Conservation (phyloP, 2,888 invertebrate species). For the Tricholauxania praeusta region DNA sequence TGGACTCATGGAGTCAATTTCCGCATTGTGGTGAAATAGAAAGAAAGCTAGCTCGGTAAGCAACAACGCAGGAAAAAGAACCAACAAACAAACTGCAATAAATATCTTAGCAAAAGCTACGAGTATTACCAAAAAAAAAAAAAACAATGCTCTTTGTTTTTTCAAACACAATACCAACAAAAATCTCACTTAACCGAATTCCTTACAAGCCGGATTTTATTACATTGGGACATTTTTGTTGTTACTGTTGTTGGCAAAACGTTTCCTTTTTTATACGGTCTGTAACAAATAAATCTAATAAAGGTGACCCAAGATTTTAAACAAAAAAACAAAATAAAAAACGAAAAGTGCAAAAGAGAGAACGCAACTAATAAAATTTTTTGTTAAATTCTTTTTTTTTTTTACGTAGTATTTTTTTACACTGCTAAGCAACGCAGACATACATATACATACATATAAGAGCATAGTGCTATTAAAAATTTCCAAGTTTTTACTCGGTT, state of each 20-base stretch:
- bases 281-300: slow-evolving; percentile 24
- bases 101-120: slow-evolving; percentile 1
- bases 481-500: too few relatives aligned
- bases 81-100: background rate
- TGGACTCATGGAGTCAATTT: slow-evolving; percentile 13
- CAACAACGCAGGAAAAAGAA: background rate
- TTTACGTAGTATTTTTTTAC: too few relatives aligned
- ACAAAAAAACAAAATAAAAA: slow-evolving; percentile 17
- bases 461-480: too few relatives aligned
- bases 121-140: background rate
- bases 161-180: background rate
- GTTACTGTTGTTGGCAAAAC: background rate
- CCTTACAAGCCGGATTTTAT: slow-evolving; percentile 5
- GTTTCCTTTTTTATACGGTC: slow-evolving; percentile 2
- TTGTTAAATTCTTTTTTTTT: too few relatives aligned
- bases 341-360: slow-evolving; percentile 21
- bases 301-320: slow-evolving; percentile 21
- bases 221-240: slow-evolving; percentile 13
- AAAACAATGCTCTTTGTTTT: background rate
- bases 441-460: too few relatives aligned
- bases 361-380: slow-evolving; percentile 11
- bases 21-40: slow-evolving; percentile 9
- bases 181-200: slow-evolving; percentile 12
- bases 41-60: too few relatives aligned
- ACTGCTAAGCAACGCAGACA: too few relatives aligned